Base-by-base conservation (phyloP, 2,888 invertebrate species). In the Abrostola tripartita region DNA sequence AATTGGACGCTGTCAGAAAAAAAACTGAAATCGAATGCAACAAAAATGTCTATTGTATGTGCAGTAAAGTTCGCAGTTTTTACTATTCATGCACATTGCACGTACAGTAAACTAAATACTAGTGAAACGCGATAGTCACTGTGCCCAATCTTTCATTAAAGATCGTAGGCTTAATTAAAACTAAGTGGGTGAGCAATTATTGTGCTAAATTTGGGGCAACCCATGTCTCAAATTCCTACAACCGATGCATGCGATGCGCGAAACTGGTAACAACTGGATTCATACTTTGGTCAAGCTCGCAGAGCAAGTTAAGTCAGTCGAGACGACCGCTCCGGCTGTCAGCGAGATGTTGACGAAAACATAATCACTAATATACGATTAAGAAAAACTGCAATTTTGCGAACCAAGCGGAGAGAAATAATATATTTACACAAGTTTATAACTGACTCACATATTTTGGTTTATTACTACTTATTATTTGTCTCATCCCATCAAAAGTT, bases 261-360 rank as follows among this genome's bases (percentile, higher is more conserved):
- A 65, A 84, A 85, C 88, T 81, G 81, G 86, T 78, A 64, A 54
- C n/a, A 84, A 85, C 87, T 76, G 82, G 87, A 81, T 79, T 74
- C 69, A 72, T 80, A 81, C 78, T 83, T 79, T 82, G 74, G 68
- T 68, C 72, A 71, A 73, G 76, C 80, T 8, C 79, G 79, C 80
- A 8, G n/a, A 68, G 57, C 76, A 82, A 83, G 85, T 82, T 72
- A 52, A 64, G 12, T 37, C 7, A 54, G 5, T 60, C 40, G 40
- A 35, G 38, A 37, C 50, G 44, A n/a, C 38, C 10, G 49, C 40
- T 7, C 10, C 36, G 10, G n/a, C 42, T 41, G 49, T 52, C 42
- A 47, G 44, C 44, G 36, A 12, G 24, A 9, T 24, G 24, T 12
- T 36, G 8, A 12, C 9, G 35, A 9, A n/a, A 40, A 40, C n/a